Evolutionary conservation across 1,140 invertebrate genomes (phyloP).

Genomic region (Brachionus asplanchnoidis): DNA sequence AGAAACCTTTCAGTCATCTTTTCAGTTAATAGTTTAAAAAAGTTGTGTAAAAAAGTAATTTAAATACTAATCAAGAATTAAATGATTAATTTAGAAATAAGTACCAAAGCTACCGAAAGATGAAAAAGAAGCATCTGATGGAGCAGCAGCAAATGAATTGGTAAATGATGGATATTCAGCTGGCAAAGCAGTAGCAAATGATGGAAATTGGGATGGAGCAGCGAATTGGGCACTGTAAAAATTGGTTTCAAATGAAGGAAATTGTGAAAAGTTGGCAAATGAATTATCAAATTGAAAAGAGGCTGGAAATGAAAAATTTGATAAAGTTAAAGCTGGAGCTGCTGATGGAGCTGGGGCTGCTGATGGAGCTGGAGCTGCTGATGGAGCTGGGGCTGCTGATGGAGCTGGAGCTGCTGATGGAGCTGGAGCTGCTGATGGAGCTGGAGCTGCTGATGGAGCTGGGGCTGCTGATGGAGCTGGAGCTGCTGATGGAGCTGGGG

Average conservation of each 20-base stretch:
- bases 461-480: background rate
- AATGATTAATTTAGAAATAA: background rate
- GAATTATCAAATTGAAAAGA: background rate
- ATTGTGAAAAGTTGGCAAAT: background rate
- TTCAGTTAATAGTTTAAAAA: too few species aligned
- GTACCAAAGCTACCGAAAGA: background rate
- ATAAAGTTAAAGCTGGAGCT: background rate
- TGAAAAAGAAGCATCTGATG: background rate
- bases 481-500: conserved; percentile 5
- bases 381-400: background rate
- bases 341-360: background rate
- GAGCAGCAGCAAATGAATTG: background rate
- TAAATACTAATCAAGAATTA: background rate
- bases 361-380: background rate
- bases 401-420: background rate
- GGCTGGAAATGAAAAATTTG: background rate
- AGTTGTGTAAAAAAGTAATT: background rate
- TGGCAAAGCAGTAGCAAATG: background rate
- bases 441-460: background rate
- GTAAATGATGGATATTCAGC: background rate
- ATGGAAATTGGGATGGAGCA: background rate
- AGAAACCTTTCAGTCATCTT: too few species aligned
- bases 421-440: background rate
- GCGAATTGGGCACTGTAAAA: background rate
- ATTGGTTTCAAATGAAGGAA: background rate